A percentile compares a stretch with the other conserved stretches of the same genome.
Conservation (phyloP, 2,113 vertebrate species). For the Catharus fuscescens region DNA sequence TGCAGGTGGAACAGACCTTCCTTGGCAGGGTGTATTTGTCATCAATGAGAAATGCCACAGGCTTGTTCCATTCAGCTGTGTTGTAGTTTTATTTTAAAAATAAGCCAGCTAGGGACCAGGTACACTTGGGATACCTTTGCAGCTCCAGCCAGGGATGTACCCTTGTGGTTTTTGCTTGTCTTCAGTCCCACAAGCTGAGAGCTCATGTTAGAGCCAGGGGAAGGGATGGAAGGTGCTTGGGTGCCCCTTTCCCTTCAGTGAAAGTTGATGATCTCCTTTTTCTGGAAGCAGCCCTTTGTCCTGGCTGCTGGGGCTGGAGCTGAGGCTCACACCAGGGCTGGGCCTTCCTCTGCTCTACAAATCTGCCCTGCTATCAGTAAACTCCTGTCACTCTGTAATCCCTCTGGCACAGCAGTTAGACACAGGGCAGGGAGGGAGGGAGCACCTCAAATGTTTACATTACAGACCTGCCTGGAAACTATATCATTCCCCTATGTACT, state of each 20-base stretch:
- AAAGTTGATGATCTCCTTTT: not conserved
- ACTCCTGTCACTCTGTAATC: slow-evolving; percentile 12
- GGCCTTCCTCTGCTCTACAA: not conserved
- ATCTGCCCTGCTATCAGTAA: slow-evolving; percentile 16
- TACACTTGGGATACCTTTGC: not conserved
- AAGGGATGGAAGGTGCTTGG: not conserved
- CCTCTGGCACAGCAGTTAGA: not conserved
- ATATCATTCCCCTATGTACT: not conserved
- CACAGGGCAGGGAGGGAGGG: not conserved
- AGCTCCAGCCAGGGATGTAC: not conserved
- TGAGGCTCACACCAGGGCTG: not conserved
- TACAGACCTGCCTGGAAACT: slow-evolving; percentile 24
- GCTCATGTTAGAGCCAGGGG: not conserved
- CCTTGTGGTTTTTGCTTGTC: not conserved
- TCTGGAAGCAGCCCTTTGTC: not conserved
- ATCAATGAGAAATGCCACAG: not conserved
- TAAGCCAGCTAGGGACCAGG: not conserved
- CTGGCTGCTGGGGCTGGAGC: not conserved
- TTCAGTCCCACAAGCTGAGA: not conserved
- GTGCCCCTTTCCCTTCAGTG: not conserved
- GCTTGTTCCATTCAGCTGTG: not conserved
- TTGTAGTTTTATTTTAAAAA: not conserved
- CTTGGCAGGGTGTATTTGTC: not conserved
- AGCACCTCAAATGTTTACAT: not conserved
- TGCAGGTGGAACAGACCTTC: not conserved